These are phyloP conservation scores for Hippopotamus amphibius DNA, from an alignment of 2,113 vertebrate species.

Conservation along the genomic window DNA sequence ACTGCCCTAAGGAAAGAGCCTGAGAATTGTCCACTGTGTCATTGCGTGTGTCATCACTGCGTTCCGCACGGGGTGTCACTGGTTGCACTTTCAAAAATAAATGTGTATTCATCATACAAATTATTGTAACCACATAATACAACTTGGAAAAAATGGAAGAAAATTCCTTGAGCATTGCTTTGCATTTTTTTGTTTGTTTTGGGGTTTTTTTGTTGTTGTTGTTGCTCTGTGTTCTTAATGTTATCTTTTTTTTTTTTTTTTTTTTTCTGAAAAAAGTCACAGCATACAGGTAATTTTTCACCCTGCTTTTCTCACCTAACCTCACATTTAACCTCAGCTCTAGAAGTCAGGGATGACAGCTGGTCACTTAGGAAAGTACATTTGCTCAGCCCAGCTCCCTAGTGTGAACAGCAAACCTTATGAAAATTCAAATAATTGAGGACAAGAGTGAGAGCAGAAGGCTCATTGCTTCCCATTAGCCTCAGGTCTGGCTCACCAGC, in stretches of 20 bases:
- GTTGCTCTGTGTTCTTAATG: not conserved
- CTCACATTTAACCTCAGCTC: not conserved
- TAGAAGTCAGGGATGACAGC: not conserved
- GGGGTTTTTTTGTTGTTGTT: not conserved
- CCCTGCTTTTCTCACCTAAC: not conserved
- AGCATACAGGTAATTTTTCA: not conserved
- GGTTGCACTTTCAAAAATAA: not conserved
- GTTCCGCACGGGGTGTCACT: accelerated
- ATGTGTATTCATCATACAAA: not conserved
- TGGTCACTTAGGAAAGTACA: not conserved
- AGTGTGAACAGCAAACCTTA: not conserved
- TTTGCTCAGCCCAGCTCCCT: conserved; percentile 19
- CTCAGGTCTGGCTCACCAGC: not conserved
- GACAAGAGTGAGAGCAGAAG: not conserved
- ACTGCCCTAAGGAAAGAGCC: not conserved
- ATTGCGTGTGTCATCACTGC: not conserved
- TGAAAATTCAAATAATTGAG: conserved; percentile 14
- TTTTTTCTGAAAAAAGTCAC: not conserved
- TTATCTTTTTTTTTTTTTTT: too few species aligned
- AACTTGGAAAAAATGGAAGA: not conserved
- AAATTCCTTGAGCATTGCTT: not conserved
- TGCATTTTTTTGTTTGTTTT: not conserved
- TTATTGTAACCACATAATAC: not conserved
- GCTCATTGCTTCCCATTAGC: not conserved
- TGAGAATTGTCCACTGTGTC: not conserved